A percentile compares a stretch with the other conserved stretches of the same genome.
Conservation (phyloP, 1,140 invertebrate genomes). For the Elymnias hypermnestra region DNA sequence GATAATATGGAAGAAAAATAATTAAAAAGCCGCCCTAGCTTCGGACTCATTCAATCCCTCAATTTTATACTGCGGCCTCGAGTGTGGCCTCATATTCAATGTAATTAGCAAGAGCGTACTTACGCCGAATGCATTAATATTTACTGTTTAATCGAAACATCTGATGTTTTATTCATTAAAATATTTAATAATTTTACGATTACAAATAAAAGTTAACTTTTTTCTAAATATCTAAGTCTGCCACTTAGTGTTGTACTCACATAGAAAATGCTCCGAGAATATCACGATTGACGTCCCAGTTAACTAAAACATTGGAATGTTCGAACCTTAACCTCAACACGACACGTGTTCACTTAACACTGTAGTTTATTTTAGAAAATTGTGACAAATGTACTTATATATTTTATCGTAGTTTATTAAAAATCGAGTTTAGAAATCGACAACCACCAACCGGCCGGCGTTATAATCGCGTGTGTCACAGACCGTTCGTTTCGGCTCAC, state of each 20-base stretch:
- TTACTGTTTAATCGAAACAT: too few relatives aligned
- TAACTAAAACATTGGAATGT: slow-evolving; percentile 10
- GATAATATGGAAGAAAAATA: too few relatives aligned
- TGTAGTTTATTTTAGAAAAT: background rate
- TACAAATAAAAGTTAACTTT: too few relatives aligned
- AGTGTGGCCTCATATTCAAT: too few relatives aligned
- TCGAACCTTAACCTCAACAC: background rate
- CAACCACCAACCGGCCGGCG: slow-evolving; percentile 23
- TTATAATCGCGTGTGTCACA: slow-evolving; percentile 20
- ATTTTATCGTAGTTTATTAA: slow-evolving; percentile 6
- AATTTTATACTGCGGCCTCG: too few relatives aligned
- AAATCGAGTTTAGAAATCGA: slow-evolving; percentile 10
- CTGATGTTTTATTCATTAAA: too few relatives aligned
- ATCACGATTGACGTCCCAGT: slow-evolving; percentile 10
- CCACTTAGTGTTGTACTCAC: slow-evolving; percentile 7
- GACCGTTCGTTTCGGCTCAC: slow-evolving; percentile 17
- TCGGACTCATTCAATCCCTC: too few relatives aligned
- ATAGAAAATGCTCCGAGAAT: slow-evolving; percentile 7
- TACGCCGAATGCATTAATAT: too few relatives aligned
- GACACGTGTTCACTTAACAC: slow-evolving; percentile 7
- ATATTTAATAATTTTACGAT: too few relatives aligned
- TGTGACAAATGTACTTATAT: background rate
- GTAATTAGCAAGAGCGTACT: too few relatives aligned
- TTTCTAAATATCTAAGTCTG: too few relatives aligned
- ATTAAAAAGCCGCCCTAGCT: too few relatives aligned